Percentiles rank a stretch among this genome's conserved stretches.
phyloP scores from a whole-genome alignment of 2,113 vertebrate species.

The Stomatorhinus ivindoensis region DNA sequence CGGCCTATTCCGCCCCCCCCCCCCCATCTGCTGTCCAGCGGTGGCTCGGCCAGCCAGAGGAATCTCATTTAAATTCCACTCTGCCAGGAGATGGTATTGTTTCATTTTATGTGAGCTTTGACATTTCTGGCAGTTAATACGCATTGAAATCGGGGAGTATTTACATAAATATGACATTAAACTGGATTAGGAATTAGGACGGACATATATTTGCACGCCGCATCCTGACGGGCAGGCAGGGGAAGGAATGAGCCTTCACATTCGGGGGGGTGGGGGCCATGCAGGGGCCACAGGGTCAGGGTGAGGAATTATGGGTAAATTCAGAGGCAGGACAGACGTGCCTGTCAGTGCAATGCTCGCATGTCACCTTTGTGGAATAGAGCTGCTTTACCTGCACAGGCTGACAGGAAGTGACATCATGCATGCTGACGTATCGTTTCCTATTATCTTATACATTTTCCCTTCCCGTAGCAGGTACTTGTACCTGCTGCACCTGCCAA shows the following conservation, averaged over 20 bases:
- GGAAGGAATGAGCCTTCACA: neutral
- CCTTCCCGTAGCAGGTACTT: neutral
- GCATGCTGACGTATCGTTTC: neutral
- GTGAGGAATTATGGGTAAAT: neutral
- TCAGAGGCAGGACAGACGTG: neutral
- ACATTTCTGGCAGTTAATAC: slow-evolving; percentile 73
- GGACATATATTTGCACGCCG: slow-evolving; percentile 54
- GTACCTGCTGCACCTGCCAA: neutral
- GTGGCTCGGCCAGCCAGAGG: slow-evolving; percentile 58
- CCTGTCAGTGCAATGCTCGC: neutral
- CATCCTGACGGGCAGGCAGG: slow-evolving; percentile 45
- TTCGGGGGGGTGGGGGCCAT: neutral
- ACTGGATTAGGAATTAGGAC: slow-evolving; percentile 70
- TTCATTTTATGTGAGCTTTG: slow-evolving; percentile 77
- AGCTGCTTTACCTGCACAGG: neutral
- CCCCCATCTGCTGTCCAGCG: slow-evolving; percentile 64
- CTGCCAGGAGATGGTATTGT: slow-evolving; percentile 67
- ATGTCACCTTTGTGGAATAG: neutral
- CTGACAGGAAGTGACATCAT: neutral
- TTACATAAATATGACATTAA: slow-evolving; percentile 78
- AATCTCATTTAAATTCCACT: slow-evolving; percentile 76
- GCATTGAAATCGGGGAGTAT: slow-evolving; percentile 65
- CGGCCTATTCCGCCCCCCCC: slow-evolving; percentile 54
- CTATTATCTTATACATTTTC: neutral
- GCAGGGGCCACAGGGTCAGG: slow-evolving; percentile 42